Percentiles rank a stretch among this genome's conserved stretches.
Conservation (phyloP, 2,113 vertebrate species). For the Psilopogon haemacephalus region DNA sequence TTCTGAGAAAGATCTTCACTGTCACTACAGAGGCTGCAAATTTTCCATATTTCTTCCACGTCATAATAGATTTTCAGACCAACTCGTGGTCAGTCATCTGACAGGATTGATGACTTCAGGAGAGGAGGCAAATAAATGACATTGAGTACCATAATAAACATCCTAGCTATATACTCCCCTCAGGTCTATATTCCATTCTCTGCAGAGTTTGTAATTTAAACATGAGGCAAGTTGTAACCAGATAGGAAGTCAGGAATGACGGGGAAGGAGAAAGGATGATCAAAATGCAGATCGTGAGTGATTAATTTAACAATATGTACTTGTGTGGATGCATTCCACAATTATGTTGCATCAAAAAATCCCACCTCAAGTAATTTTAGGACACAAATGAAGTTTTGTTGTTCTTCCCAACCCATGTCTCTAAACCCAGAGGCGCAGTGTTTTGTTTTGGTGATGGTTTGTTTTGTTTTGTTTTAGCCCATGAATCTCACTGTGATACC, state of each 20-base stretch:
- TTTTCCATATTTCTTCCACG: rapidly evolving
- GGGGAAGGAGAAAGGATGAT: not conserved
- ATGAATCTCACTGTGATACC: not conserved
- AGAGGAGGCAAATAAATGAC: not conserved
- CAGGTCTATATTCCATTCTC: not conserved
- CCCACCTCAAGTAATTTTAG: not conserved
- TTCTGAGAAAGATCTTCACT: not conserved
- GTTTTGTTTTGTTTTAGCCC: not conserved
- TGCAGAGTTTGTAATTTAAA: not conserved
- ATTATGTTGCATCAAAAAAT: not conserved
- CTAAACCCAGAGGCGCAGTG: not conserved
- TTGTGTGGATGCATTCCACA: not conserved
- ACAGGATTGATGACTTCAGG: rapidly evolving
- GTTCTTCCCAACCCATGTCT: not conserved
- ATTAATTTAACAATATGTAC: not conserved
- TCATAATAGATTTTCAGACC: not conserved
- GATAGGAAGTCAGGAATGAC: not conserved
- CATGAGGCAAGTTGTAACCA: not conserved
- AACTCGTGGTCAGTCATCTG: not conserved
- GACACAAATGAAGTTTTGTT: not conserved
- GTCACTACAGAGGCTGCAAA: not conserved
- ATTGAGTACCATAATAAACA: not conserved
- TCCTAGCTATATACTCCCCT: not conserved
- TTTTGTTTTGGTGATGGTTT: not conserved
- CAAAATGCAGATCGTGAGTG: not conserved